Evolutionary conservation across 2,113 vertebrate genomes (phyloP), one percentile per base, ranked within the genome.

Genomic region (Podocnemis expansa): DNA sequence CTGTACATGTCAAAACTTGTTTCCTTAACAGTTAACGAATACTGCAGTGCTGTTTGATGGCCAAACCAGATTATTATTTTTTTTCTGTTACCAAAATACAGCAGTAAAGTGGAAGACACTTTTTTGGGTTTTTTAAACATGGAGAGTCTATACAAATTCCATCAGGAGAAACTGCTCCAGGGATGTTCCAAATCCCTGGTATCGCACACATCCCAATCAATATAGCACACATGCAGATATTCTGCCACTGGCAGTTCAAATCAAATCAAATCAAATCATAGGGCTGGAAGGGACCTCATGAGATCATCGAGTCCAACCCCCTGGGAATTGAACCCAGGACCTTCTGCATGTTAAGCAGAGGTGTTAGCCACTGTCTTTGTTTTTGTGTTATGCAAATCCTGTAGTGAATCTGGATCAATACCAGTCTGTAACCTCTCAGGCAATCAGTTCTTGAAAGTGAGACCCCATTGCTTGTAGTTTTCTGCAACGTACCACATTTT

Each of bases 61-160:
- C n/a, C 27, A 21, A 84, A 81, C 29, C 29, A 81, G 55, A 82
- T 94, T 55, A 82, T 94, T 55, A 41, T 0, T 84, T 90, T 38
- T 83, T 13, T 14, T 0, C 12, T 25, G 3, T 63, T 91, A 78
- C 8, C 38, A 73, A 60, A 80, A 56, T 43, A 80, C 41, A 60
- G 25, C 27, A 60, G 51, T 11, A 85, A n/a, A 10, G 6, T 88
- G 17, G 88, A 27, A 21, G 73, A 27, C 17, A 21, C 34, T n/a
- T n/a, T 31, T 63, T 63, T 47, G 49, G 5, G 0, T 1, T 6
- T 54, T 84, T 82, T 12, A n/a, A 84, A 88, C 87, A 17, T 5
- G 31, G 76, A 49, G 31, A 55, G 70, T n/a, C 17, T 43, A n/a
- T 6, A 0, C 11, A 22, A 41, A 27, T 41, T 81, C 21, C 21